These are phyloP conservation scores for Camponotus floridanus DNA, from an alignment of 1,140 invertebrate species.

Conservation along the genomic window DNA sequence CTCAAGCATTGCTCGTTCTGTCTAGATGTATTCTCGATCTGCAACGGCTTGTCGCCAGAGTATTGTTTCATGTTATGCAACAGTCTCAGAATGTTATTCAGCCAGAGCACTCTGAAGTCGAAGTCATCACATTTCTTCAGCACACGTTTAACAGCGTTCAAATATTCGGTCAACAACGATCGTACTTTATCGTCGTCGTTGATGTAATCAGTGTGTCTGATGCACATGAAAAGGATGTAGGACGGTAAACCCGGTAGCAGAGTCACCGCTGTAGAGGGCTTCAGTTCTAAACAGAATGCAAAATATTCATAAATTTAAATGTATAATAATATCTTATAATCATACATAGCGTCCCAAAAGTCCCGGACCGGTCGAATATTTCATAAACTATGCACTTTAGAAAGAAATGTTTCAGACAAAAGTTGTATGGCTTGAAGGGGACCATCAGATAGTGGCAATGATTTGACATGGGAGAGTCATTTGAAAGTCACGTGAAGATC, in stretches of 20 bases:
- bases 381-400: no score
- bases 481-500: no score
- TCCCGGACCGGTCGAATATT: no score
- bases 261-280: constrained; percentile 93
- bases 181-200: constrained; percentile 97
- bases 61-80: constrained; percentile 98
- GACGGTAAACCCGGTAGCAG: constrained; percentile 96
- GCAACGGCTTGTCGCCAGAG: constrained; percentile 96
- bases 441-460: no score
- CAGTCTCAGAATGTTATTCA: constrained; percentile 95
- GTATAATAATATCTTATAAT: no score
- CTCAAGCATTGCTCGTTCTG: constrained; percentile 97
- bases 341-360: no score
- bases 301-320: not conserved
- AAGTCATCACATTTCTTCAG: constrained; percentile 94
- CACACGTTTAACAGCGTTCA: constrained; percentile 94
- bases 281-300: constrained; percentile 90
- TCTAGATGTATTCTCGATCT: constrained; percentile 94
- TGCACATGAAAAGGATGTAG: constrained; percentile 98
- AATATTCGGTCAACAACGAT: constrained; percentile 91
- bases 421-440: no score
- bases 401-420: no score
- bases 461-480: no score
- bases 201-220: constrained; percentile 96
- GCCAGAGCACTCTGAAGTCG: constrained; percentile 95